A percentile compares a stretch with the other conserved stretches of the same genome.
Conservation (phyloP, 2,797 vertebrate species). For the Lacerta agilis region DNA sequence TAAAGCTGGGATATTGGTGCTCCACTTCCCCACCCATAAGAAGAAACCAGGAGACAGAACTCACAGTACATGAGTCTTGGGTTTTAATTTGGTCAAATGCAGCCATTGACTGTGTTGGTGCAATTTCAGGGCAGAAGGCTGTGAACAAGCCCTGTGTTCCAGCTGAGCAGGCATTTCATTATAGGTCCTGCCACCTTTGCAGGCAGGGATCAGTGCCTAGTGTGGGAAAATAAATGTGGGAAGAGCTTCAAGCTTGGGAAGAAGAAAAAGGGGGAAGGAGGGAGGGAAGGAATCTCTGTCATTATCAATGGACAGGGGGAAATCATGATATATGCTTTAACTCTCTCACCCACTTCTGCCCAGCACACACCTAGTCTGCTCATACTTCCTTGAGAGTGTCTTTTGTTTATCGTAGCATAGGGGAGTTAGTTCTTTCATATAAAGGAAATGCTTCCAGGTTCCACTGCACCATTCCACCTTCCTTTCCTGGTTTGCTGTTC, state of each 20-base stretch:
- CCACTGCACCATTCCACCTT: too few relatives aligned
- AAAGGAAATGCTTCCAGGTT: neutral
- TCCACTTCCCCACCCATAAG: neutral
- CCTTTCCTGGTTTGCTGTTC: too few relatives aligned
- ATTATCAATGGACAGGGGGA: conserved; percentile 35
- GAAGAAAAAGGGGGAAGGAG: neutral
- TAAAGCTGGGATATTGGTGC: too few relatives aligned
- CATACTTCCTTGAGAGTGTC: neutral
- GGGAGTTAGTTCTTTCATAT: neutral
- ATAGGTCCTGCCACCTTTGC: conserved; percentile 51
- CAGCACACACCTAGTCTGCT: conserved; percentile 17
- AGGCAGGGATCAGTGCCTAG: conserved; percentile 51
- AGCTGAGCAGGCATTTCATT: conserved; percentile 45
- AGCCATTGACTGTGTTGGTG: conserved; percentile 57
- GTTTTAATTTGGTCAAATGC: conserved; percentile 64
- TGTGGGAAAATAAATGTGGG: conserved; percentile 51
- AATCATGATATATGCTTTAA: conserved; percentile 41
- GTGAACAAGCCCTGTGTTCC: conserved; percentile 43
- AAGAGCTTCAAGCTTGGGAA: conserved; percentile 41
- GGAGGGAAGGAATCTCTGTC: conserved; percentile 31
- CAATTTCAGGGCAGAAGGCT: conserved; percentile 49
- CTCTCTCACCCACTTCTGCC: conserved; percentile 1
- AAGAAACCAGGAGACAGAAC: neutral
- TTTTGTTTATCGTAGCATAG: neutral
- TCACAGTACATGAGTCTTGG: conserved; percentile 19